Conservation (phyloP, 2,888 invertebrate species). For the Nomada hirtipes region DNA sequence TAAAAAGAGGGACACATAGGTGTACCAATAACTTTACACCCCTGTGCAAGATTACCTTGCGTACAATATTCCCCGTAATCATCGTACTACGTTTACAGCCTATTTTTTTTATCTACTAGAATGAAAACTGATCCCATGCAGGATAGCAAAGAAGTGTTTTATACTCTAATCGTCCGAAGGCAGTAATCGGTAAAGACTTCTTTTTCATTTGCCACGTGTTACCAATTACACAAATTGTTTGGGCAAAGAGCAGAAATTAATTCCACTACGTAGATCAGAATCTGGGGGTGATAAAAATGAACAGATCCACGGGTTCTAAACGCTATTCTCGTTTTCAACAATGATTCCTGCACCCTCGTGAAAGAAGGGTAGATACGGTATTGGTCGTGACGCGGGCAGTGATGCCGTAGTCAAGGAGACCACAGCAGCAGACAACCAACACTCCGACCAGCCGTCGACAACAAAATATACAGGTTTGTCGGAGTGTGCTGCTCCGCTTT, state of each 20-base stretch:
- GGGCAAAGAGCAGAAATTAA: too few relatives aligned
- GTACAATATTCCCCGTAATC: neutral
- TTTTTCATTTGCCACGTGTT: too few relatives aligned
- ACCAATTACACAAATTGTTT: too few relatives aligned
- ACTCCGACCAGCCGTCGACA: constrained; percentile 78
- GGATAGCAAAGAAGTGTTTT: too few relatives aligned
- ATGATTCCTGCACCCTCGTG: neutral
- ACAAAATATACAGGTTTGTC: constrained; percentile 74
- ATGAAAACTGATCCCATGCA: too few relatives aligned
- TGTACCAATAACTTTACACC: constrained; percentile 11
- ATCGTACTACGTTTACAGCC: neutral
- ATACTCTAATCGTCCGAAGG: too few relatives aligned
- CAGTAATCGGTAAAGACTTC: too few relatives aligned
- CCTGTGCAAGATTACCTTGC: neutral
- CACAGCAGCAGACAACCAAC: constrained; percentile 82
- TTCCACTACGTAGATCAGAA: too few relatives aligned
- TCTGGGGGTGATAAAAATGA: too few relatives aligned
- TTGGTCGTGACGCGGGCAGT: constrained; percentile 77
- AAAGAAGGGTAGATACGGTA: constrained; percentile 32
- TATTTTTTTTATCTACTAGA: too few relatives aligned
- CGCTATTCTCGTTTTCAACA: too few relatives aligned
- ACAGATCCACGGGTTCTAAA: too few relatives aligned
- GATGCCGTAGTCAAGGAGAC: constrained; percentile 84
- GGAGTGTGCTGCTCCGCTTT: constrained; percentile 70
- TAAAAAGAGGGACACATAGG: constrained; percentile 22